Base-by-base conservation (phyloP, 1,140 invertebrate species). In the Hydropsyche tenuis region DNA sequence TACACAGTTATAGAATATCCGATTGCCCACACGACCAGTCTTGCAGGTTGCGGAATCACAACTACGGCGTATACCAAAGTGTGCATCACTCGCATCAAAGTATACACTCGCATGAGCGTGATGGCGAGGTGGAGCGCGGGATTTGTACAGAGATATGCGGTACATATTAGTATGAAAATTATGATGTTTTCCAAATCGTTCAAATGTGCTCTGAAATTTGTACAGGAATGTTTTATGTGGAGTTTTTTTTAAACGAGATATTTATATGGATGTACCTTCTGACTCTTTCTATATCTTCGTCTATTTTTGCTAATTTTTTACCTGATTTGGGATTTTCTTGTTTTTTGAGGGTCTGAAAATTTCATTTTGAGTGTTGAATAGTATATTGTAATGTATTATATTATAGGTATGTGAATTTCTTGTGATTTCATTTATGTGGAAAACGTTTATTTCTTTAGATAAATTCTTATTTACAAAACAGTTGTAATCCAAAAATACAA, bases 101-200 rank as follows among this genome's bases (percentile, higher is more conserved):
- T 85, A 78, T 87, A 92, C 0, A 85, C 76, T 64, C 89, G 82
- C 79, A 92, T 90, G 64, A 92, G 81, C 6, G 83, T 78, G 0
- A 82, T 81, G 1, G 90, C 90, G 53, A 84, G 79, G 7, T 73
- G 75, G 0, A 79, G 69, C 45, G 80, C 72, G 1, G 89, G 90
- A 42, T 84, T 81, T 0, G 87, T 89, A 0, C 84, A 73, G 2
- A 87, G 80, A 76, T 89, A 91, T 0, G 89, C 75, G 12, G 87
- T 82, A 11, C 82, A 85, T 1, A 72, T 69, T n/a, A 72, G 27
- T 27, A 77, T 43, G 27, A 77, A 77, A 3, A 42, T 46, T 2
- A 86, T 79, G 45, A 90, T 89, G 79, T 90, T 91, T 80, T 91
- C 90, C 51, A 91, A 72, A 78, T 91, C 90, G 77, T 91, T 91